Evolutionary conservation across 1,140 invertebrate genomes (phyloP).

Genomic region (Drepana arcuata): DNA sequence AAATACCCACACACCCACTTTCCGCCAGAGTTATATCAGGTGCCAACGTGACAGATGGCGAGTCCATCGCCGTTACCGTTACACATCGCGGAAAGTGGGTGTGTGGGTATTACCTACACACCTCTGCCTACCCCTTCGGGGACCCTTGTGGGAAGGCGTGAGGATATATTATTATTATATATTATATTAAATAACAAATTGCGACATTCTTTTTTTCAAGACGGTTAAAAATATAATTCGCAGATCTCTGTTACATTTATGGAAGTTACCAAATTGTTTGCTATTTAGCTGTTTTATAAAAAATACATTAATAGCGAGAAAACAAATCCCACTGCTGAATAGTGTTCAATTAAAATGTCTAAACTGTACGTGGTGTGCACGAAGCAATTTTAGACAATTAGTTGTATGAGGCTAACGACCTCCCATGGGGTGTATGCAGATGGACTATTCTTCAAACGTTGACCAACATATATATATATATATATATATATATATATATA

Average conservation of each 20-base stretch:
- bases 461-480: too few species aligned
- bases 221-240: neutral
- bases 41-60: too few species aligned
- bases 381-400: conserved; percentile 48
- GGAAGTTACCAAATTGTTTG: neutral
- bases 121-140: too few species aligned
- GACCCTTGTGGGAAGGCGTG: too few species aligned
- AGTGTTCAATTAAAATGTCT: conserved; percentile 43
- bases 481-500: too few species aligned
- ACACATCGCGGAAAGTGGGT: too few species aligned
- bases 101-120: too few species aligned
- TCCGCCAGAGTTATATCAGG: too few species aligned
- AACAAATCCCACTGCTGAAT: conserved; percentile 17
- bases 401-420: conserved; percentile 19
- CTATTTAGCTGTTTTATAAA: neutral
- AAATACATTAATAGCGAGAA: neutral
- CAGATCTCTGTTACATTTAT: neutral
- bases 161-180: neutral
- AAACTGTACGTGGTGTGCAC: conserved; percentile 23
- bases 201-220: neutral
- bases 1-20: neutral
- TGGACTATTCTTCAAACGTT: too few species aligned
- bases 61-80: too few species aligned
- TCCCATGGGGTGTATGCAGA: too few species aligned
- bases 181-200: neutral